These are phyloP conservation scores for Bellardia bayeri DNA, from an alignment of 2,888 invertebrate genomes.

Conservation along the genomic window DNA sequence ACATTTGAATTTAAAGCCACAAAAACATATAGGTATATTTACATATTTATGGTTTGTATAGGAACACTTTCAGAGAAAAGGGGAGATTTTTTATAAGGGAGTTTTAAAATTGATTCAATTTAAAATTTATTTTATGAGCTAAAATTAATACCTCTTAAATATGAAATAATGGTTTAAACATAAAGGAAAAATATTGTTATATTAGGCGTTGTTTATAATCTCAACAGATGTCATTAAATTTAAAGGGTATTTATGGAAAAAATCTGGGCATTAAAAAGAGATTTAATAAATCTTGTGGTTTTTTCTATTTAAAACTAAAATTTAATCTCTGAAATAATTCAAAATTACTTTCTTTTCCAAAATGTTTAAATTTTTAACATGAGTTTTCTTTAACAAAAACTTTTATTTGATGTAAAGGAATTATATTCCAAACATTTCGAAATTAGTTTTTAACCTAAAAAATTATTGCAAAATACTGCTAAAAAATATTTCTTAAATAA, in stretches of 20 bases:
- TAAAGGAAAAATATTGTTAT: not conserved
- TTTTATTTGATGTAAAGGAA: no score
- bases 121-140: slow-evolving; percentile 28
- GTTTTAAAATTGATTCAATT: slow-evolving; percentile 43
- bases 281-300: no score
- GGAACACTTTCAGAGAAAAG: not conserved
- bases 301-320: no score
- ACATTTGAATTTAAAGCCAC: slow-evolving; percentile 45
- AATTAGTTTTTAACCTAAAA: not conserved
- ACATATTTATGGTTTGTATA: not conserved
- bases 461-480: no score
- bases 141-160: slow-evolving; percentile 34
- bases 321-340: no score
- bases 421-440: no score
- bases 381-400: no score
- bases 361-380: no score
- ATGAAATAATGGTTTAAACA: not conserved
- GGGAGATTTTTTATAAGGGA: not conserved
- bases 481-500: no score
- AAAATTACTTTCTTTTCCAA: no score
- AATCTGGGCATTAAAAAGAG: not conserved
- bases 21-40: slow-evolving; percentile 39
- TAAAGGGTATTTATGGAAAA: not conserved
- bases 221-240: not conserved
- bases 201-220: slow-evolving; percentile 2